phyloP scores from a whole-genome alignment of 2,113 vertebrate genomes.

The Oreochromis niloticus region DNA sequence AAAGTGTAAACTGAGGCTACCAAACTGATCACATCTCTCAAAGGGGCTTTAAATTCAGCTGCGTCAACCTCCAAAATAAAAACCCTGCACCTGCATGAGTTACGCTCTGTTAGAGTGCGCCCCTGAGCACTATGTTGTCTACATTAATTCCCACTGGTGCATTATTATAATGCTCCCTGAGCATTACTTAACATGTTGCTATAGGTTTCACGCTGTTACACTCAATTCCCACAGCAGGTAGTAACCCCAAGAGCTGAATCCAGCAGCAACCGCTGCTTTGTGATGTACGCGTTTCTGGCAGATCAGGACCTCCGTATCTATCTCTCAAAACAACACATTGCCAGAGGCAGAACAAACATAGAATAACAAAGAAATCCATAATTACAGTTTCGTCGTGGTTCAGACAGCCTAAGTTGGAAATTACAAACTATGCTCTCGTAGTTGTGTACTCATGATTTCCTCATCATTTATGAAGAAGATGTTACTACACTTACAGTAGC shows the following conservation, averaged over 20 bases:
- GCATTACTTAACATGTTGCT: slow-evolving; percentile 35
- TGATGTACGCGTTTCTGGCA: not conserved
- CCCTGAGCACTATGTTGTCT: slow-evolving; percentile 2
- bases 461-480: not conserved
- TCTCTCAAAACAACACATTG: not conserved
- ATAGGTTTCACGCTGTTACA: slow-evolving; percentile 8
- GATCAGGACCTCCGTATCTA: not conserved
- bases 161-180: slow-evolving; percentile 16
- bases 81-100: not conserved
- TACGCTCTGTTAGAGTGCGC: not conserved
- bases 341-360: not conserved
- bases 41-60: not conserved
- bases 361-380: not conserved
- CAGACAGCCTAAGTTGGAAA: not conserved
- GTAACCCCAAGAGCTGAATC: not conserved
- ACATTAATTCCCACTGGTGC: slow-evolving; percentile 11
- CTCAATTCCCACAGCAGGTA: not conserved
- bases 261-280: not conserved
- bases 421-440: not conserved
- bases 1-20: not conserved
- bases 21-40: not conserved
- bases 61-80: not conserved
- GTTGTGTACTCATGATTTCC: not conserved
- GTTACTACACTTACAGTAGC: not conserved
- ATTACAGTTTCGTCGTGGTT: not conserved